Conservation (phyloP, 2,797 vertebrate species). For the Loriculus beryllinus region DNA sequence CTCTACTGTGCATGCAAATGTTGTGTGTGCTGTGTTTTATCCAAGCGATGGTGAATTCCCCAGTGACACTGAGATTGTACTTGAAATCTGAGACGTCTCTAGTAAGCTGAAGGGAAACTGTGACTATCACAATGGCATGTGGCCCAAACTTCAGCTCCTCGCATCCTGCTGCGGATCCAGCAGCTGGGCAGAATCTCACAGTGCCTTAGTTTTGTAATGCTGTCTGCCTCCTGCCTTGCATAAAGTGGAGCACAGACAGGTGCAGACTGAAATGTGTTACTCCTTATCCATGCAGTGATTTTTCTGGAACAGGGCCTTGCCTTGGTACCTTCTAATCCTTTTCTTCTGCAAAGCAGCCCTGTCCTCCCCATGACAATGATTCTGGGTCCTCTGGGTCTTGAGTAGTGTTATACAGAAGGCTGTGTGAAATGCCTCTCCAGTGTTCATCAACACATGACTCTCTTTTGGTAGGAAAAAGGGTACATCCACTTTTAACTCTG, state of each 20-base stretch:
- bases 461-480: background rate
- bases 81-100: background rate
- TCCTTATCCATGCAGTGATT: background rate
- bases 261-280: background rate
- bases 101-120: background rate
- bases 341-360: background rate
- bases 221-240: background rate
- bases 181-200: background rate
- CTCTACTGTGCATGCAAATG: rapidly evolving
- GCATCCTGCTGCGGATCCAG: rapidly evolving
- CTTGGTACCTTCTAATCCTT: rapidly evolving
- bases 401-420: background rate
- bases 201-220: rapidly evolving
- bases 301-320: background rate
- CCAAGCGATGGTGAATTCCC: background rate
- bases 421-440: background rate
- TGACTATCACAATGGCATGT: background rate
- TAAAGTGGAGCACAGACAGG: background rate
- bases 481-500: background rate
- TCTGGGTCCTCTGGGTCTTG: background rate
- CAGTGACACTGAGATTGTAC: background rate
- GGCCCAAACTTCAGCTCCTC: background rate
- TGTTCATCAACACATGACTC: rapidly evolving
- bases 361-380: background rate
- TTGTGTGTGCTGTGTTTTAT: rapidly evolving